Evolutionary conservation across 2,797 vertebrate genomes (phyloP).

Genomic region (Acridotheres tristis): DNA sequence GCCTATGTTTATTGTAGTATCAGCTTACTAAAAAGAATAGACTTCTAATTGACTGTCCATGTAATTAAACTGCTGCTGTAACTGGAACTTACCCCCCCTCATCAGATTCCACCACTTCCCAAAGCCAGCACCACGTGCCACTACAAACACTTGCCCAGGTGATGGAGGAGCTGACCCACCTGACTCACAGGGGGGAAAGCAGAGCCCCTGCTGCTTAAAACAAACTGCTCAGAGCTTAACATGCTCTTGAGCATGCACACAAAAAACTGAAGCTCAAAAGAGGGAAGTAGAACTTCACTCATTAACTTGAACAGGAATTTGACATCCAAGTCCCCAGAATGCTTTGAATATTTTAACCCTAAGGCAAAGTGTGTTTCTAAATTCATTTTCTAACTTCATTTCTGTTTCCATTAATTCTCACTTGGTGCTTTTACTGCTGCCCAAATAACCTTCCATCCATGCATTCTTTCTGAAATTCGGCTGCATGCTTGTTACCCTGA

Average conservation of each 20-base stretch:
- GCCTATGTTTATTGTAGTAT: rapidly evolving
- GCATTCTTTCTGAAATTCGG: background rate
- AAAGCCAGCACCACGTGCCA: background rate
- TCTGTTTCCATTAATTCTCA: constrained; percentile 26
- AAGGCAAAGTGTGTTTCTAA: background rate
- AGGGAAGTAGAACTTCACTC: background rate
- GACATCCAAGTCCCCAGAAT: background rate
- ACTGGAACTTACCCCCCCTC: background rate
- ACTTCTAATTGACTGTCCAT: background rate
- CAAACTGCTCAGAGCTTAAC: background rate
- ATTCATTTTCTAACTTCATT: background rate
- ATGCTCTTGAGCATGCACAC: background rate
- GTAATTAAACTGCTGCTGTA: background rate
- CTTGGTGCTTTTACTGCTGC: background rate
- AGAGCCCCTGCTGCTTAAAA: background rate
- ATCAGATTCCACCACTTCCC: background rate
- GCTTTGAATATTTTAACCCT: background rate
- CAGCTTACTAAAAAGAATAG: background rate
- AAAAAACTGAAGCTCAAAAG: background rate
- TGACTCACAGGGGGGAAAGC: background rate
- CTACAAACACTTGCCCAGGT: background rate
- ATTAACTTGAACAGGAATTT: background rate
- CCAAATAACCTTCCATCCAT: background rate
- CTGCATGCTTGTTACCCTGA: constrained; percentile 1
- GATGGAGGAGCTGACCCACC: background rate